Percentiles rank a stretch among this genome's conserved stretches.
phyloP scores from a whole-genome alignment of 2,113 vertebrate species.

The Casuarius casuarius region DNA sequence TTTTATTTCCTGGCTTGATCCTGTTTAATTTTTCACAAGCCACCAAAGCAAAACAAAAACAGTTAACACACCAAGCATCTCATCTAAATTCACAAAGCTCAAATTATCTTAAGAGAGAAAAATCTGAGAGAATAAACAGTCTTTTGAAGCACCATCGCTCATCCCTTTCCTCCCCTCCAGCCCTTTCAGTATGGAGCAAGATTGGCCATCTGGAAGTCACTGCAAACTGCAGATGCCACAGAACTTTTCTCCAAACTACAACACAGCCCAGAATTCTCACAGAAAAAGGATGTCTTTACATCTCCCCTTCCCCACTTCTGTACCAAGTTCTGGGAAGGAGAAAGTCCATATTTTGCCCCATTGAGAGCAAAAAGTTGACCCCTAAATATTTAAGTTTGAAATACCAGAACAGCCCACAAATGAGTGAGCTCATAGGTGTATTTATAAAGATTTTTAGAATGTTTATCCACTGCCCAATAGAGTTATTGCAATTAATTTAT shows the following conservation, averaged over 20 bases:
- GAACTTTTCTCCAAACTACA: background rate
- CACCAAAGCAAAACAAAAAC: background rate
- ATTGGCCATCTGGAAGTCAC: too few relatives aligned
- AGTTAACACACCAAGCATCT: background rate
- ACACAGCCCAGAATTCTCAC: background rate
- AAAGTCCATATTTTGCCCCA: background rate
- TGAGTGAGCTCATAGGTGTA: background rate
- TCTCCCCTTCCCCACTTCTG: too few relatives aligned
- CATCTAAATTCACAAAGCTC: background rate
- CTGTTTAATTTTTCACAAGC: background rate
- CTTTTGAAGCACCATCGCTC: background rate
- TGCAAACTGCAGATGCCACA: background rate
- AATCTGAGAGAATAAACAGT: background rate
- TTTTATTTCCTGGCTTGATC: background rate
- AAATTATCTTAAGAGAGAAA: background rate
- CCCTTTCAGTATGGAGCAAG: background rate
- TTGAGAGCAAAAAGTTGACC: background rate
- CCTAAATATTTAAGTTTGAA: fast-evolving
- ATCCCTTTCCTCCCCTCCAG: background rate
- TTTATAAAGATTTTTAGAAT: background rate
- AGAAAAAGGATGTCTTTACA: background rate
- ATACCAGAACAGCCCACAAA: background rate
- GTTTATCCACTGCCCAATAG: background rate
- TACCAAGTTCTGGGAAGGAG: background rate
- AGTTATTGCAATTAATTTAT: background rate